Evolutionary conservation across 37 sponge, comb jelly and placozoan species (phyloP).

Genomic region (Geodia barretti): DNA sequence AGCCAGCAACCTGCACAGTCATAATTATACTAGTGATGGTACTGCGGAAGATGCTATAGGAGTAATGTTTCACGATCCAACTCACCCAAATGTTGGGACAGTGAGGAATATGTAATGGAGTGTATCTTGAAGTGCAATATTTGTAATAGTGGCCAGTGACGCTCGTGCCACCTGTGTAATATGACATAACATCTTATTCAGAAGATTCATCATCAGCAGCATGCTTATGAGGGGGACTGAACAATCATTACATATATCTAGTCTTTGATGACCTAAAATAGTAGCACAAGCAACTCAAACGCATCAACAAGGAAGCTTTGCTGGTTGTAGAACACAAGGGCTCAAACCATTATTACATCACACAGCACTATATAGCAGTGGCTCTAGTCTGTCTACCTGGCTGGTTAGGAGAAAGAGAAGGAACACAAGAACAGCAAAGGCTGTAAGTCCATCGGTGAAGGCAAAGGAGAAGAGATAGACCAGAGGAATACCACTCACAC

Average conservation of each 20-base stretch:
- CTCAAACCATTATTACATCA: too few relatives aligned
- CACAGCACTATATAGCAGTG: neutral
- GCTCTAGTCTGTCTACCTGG: neutral
- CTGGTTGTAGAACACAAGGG: too few relatives aligned
- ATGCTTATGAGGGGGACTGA: too few relatives aligned
- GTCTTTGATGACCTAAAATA: too few relatives aligned
- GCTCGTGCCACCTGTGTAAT: neutral
- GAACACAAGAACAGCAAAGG: slow-evolving; percentile 63
- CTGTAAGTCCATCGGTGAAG: slow-evolving; percentile 80
- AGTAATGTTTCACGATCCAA: neutral
- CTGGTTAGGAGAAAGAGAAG: slow-evolving; percentile 57
- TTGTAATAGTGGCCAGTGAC: neutral
- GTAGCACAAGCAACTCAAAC: too few relatives aligned
- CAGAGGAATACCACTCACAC: slow-evolving; percentile 80
- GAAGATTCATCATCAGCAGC: too few relatives aligned
- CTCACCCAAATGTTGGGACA: slow-evolving; percentile 66
- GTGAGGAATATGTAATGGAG: slow-evolving; percentile 69
- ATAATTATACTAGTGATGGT: neutral
- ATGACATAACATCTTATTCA: neutral
- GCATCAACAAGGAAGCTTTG: too few relatives aligned
- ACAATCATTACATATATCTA: too few relatives aligned
- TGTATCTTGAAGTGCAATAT: neutral
- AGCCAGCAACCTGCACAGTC: slow-evolving; percentile 25
- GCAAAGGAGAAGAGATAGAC: slow-evolving; percentile 85
- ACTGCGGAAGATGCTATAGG: neutral